Conservation (phyloP, 2,888 invertebrate species). For the Tineola bisselliella region DNA sequence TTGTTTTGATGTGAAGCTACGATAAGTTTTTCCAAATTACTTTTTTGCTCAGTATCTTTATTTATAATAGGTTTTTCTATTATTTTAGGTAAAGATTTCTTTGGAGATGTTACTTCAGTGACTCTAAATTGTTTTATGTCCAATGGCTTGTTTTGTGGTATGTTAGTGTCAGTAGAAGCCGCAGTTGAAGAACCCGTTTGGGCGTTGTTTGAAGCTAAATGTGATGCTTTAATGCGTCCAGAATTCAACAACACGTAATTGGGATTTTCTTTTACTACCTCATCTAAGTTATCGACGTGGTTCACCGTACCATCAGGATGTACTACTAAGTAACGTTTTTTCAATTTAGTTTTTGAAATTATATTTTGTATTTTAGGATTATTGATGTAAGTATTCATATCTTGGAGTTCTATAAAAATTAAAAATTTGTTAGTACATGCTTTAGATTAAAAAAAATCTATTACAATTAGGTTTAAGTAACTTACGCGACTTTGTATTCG, state of each 20-base stretch:
- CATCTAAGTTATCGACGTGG: conserved; percentile 27
- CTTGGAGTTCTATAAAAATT: background rate
- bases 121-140: conserved; percentile 6
- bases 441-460: background rate
- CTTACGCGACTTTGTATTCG: background rate
- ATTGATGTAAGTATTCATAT: background rate
- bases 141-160: background rate
- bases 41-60: background rate
- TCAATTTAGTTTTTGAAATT: conserved; percentile 2
- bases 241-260: conserved; percentile 24
- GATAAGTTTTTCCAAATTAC: background rate
- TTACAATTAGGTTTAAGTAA: background rate
- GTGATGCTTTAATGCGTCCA: background rate
- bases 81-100: background rate
- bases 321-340: conserved; percentile 29
- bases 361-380: background rate
- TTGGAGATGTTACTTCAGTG: background rate
- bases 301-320: conserved; percentile 33
- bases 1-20: background rate
- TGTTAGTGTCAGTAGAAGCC: background rate
- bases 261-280: conserved; percentile 22
- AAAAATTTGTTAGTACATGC: background rate
- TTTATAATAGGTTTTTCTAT: background rate
- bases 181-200: background rate
- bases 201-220: background rate